These are phyloP conservation scores for Pseudomyrmex concolor DNA, from an alignment of 1,140 invertebrate genomes.

Conservation along the genomic window DNA sequence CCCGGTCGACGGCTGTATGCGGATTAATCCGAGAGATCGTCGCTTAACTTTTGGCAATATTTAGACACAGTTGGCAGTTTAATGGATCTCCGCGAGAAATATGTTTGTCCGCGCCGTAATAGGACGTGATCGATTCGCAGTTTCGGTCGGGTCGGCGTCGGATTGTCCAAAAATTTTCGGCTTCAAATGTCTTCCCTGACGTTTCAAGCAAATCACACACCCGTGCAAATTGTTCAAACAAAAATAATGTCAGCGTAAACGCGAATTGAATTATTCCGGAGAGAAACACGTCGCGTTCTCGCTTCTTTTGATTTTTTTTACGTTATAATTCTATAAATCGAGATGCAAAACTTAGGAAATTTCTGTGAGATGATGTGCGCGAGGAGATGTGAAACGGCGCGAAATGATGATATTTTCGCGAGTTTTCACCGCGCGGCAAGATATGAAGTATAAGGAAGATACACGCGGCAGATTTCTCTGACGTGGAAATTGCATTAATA, in stretches of 20 bases:
- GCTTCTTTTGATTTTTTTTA: neutral
- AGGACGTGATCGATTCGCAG: constrained; percentile 25
- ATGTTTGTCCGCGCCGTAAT: constrained; percentile 23
- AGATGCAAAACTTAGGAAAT: constrained; percentile 4
- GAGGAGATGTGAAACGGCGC: neutral
- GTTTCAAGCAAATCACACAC: neutral
- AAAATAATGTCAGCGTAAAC: neutral
- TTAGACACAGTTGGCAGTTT: constrained; percentile 51
- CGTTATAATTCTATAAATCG: neutral
- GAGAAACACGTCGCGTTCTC: neutral
- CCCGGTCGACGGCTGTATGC: neutral
- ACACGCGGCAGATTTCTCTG: constrained; percentile 39
- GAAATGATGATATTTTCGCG: constrained; percentile 29
- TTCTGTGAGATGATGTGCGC: neutral
- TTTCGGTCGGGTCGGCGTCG: neutral
- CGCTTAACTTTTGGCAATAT: constrained; percentile 57
- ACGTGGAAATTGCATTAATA: constrained; percentile 51
- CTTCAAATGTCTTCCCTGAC: neutral
- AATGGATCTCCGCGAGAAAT: constrained; percentile 52
- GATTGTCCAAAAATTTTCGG: neutral
- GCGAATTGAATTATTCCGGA: neutral
- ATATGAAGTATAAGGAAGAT: neutral
- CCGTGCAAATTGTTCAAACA: neutral
- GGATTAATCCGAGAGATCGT: constrained; percentile 43
- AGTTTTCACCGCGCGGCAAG: constrained; percentile 31